Percentiles rank a stretch among this genome's conserved stretches.
Evolutionary conservation across 1,140 invertebrate species (phyloP).

Genomic region (Trissolcus basalis): DNA sequence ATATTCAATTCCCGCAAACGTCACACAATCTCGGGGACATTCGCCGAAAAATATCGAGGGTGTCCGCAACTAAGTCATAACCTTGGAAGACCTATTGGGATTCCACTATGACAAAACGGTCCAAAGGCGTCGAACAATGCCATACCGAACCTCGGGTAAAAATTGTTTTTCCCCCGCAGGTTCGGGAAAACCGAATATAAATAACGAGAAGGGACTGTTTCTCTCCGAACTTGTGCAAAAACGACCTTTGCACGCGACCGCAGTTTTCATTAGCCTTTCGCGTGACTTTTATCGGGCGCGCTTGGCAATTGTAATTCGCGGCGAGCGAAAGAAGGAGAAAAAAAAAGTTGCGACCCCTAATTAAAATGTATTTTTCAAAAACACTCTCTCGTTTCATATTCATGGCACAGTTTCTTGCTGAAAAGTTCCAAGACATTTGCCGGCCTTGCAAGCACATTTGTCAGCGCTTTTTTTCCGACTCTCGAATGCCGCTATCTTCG

Average conservation of each 20-base stretch:
- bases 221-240: no score
- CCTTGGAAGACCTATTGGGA: background rate
- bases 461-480: conserved; percentile 13
- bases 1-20: conserved; percentile 50
- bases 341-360: background rate
- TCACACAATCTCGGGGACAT: conserved; percentile 35
- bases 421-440: background rate
- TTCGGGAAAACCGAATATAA: conserved; percentile 42
- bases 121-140: no score
- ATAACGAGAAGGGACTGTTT: conserved; percentile 40
- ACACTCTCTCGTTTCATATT: conserved; percentile 10
- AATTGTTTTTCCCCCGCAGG: background rate
- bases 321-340: conserved; percentile 14
- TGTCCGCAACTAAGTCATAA: conserved; percentile 22
- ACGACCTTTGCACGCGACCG: conserved; percentile 41
- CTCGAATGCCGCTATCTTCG: conserved; percentile 36
- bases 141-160: no score
- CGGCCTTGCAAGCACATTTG: conserved; percentile 15
- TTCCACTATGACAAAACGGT: conserved; percentile 1
- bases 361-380: no score
- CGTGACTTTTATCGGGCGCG: conserved; percentile 51
- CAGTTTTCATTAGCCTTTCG: conserved; percentile 36
- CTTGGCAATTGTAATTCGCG: conserved; percentile 34
- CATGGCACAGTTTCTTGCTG: conserved; percentile 24
- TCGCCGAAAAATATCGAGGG: conserved; percentile 19